Evolutionary conservation across 2,888 invertebrate species (phyloP), one percentile per base, ranked within the genome.

Genomic region (Melanargia galathea): DNA sequence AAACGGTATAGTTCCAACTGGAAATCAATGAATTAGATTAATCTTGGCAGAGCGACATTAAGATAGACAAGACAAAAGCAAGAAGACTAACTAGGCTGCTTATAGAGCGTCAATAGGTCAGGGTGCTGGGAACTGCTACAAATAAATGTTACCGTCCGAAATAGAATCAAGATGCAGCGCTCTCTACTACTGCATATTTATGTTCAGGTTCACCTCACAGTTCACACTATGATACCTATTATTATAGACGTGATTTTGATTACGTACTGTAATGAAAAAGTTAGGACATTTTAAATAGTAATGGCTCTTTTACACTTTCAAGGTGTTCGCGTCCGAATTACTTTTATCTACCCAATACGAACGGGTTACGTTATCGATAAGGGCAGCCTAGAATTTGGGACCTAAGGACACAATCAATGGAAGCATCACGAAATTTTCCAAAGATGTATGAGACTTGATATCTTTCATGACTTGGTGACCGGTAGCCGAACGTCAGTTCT

Each of bases 21-120:
- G 16, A 16, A 40, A 18, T 43, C 22, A 20, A 46, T 20, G 20
- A 20, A 11, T 13, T 45, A 45, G 18, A 33, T 18, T 11, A 33
- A 20, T 13, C 35, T 52, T 52, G 33, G 30, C 51, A 30, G 38
- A 24, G 16, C 45, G 11, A 20, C 10, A 46, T 55, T 40, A 20
- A 79, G 80, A 84, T 82, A 82, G 76, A 73, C 68, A 65, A 75
- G 68, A 74, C 78, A 79, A 82, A 78, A 79, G 56, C 66, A 62
- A 70, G 68, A 68, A 67, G 75, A 70, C 68, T 69, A 76, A 77
- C 70, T 75, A 80, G 75, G 80, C 78, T 76, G 81, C 83, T 81
- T 81, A 84, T 83, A 82, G 80, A 73, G 78, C 79, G 79, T 74
- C 82, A 87, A 77, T 90, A 81, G 87, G 88, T 89, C 86, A 89